Conservation (phyloP, 2,888 invertebrate species). For the Gandaritis pyraliata region DNA sequence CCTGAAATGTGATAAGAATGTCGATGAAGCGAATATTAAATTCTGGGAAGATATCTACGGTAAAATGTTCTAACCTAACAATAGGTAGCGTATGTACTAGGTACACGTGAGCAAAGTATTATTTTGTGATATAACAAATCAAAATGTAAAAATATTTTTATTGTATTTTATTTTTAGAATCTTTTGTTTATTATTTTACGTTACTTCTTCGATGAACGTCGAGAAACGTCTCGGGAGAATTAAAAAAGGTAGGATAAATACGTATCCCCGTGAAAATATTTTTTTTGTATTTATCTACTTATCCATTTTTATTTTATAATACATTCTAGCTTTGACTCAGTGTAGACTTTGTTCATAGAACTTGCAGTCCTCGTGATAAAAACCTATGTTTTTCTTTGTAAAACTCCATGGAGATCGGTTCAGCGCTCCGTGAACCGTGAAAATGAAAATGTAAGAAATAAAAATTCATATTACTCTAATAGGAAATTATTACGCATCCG, state of each 20-base stretch:
- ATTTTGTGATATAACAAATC: slow-evolving; percentile 9
- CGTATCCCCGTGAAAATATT: neutral
- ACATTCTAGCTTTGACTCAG: too few relatives aligned
- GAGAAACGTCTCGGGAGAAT: neutral
- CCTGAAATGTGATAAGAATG: slow-evolving; percentile 54
- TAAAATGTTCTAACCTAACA: slow-evolving; percentile 41
- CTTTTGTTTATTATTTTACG: too few relatives aligned
- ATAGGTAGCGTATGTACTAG: neutral
- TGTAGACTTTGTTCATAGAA: too few relatives aligned
- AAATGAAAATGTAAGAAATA: too few relatives aligned
- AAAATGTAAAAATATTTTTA: neutral
- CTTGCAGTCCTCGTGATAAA: too few relatives aligned
- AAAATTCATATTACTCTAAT: too few relatives aligned
- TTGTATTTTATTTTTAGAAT: too few relatives aligned
- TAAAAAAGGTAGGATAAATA: neutral
- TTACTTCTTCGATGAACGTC: neutral
- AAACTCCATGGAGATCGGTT: too few relatives aligned
- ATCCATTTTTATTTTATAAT: too few relatives aligned
- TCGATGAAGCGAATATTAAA: slow-evolving; percentile 55
- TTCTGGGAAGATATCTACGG: slow-evolving; percentile 74
- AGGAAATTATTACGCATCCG: too few relatives aligned
- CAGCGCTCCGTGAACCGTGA: too few relatives aligned
- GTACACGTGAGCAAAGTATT: slow-evolving; percentile 14
- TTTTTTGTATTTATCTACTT: neutral
- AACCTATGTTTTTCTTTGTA: too few relatives aligned